These are phyloP conservation scores for Encarsia formosa DNA, from an alignment of 2,888 invertebrate species.

Conservation along the genomic window DNA sequence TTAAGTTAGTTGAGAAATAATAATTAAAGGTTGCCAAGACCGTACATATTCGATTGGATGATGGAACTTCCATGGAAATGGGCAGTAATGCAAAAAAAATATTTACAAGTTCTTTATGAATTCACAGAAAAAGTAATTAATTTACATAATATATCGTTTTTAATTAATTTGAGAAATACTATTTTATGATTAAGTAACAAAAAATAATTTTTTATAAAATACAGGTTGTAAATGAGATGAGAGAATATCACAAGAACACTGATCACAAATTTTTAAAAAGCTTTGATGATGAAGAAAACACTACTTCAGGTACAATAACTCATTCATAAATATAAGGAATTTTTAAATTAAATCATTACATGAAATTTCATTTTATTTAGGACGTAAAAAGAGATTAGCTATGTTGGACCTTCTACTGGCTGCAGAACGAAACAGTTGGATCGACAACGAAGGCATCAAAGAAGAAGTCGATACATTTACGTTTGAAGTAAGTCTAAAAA, in stretches of 20 bases:
- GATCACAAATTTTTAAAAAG: slow-evolving; percentile 18
- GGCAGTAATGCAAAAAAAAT: slow-evolving; percentile 53
- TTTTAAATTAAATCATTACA: background rate
- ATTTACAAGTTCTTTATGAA: slow-evolving; percentile 53
- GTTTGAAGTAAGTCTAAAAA: slow-evolving; percentile 41
- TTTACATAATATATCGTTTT: background rate
- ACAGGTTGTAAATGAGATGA: slow-evolving; percentile 27
- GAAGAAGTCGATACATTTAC: slow-evolving; percentile 46
- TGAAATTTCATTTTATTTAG: background rate
- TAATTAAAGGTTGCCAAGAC: slow-evolving; percentile 54
- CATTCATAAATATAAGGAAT: background rate
- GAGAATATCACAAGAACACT: slow-evolving; percentile 23
- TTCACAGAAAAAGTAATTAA: slow-evolving; percentile 54
- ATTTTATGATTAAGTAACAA: background rate
- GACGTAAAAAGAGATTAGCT: slow-evolving; percentile 33
- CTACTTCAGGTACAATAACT: background rate
- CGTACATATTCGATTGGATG: slow-evolving; percentile 8
- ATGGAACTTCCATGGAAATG: slow-evolving; percentile 25
- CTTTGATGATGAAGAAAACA: background rate
- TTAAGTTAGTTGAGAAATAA: no score
- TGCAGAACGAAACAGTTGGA: slow-evolving; percentile 31
- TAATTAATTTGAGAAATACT: background rate
- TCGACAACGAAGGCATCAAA: slow-evolving; percentile 39
- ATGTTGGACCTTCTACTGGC: slow-evolving; percentile 42
- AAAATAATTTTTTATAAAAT: background rate